Evolutionary conservation across 2,888 invertebrate genomes (phyloP), one percentile per base, ranked within the genome.

Genomic region (Diarsia brunnea): DNA sequence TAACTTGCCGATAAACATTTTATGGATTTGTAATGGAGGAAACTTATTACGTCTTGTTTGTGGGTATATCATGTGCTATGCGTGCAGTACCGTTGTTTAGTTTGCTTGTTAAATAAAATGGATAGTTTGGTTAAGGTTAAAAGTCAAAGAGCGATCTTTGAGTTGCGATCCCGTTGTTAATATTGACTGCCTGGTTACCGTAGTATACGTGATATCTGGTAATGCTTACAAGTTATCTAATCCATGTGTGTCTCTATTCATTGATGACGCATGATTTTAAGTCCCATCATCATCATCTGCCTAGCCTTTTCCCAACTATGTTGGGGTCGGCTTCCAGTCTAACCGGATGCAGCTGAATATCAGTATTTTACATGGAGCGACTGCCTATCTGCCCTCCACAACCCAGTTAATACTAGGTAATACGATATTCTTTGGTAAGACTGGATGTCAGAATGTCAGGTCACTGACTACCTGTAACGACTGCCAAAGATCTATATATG

Each of bases 1-100:
- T 67, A 27, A 55, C 38, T 45, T 60, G 58, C 58, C 53, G 58
- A 84, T 82, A 70, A 84, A 80, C 4, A 60, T 80, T 82, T 74
- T 80, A 80, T 68, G 63, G 49, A 60, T 53, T 53, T 60, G 38
- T 67, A 58, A 63, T 69, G 61, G 45, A 55, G 79, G 55, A 69
- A 79, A 79, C 58, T 21, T 8, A 73, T 66, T 49, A 63, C 63
- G 63, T 63, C 55, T 73, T 69, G 49, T 21, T 65, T 12, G 7
- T 43, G 55, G 55, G 49, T 61, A 47, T 69, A 78, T 63, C 11
- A 60, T 47, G n/a, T 31, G 8, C 43, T 8, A 60, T n/a, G n/a
- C 38, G n/a, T 31, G 8, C 43, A 27, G 19, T 43, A 69, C 38
- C 55, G 58, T 38, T 67, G 67, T 70, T n/a, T 49, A n/a, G n/a